Evolutionary conservation across 2,888 invertebrate species (phyloP).

Genomic region (Callimorpha dominula): DNA sequence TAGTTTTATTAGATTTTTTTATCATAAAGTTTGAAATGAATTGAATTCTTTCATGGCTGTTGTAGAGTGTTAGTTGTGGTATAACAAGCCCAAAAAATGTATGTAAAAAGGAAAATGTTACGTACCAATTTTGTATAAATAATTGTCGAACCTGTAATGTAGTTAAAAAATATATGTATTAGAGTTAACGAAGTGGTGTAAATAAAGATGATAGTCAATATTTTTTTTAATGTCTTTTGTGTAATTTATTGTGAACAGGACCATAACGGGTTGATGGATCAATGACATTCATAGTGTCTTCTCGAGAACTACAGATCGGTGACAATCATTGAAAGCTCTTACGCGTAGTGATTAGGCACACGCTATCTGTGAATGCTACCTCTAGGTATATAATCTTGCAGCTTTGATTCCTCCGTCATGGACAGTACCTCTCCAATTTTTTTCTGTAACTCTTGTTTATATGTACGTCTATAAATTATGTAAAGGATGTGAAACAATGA

Average conservation of each 20-base stretch:
- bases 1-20: constrained; percentile 15
- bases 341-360: no score
- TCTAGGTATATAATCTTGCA: no score
- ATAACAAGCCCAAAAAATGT: neutral
- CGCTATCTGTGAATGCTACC: no score
- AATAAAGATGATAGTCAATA: constrained; percentile 49
- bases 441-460: no score
- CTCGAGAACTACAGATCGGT: no score
- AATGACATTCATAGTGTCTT: no score
- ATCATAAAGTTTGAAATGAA: constrained; percentile 14
- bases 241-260: constrained; percentile 8
- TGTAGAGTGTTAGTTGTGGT: constrained; percentile 13
- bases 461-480: no score
- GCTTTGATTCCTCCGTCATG: no score
- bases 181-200: constrained; percentile 41
- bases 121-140: constrained; percentile 34
- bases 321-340: no score
- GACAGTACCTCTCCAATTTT: no score
- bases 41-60: constrained; percentile 15
- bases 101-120: constrained; percentile 19
- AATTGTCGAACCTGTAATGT: constrained; percentile 33
- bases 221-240: constrained; percentile 40
- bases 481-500: no score
- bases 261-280: no score
- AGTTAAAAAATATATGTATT: constrained; percentile 27